Base-by-base conservation (phyloP, 2,888 invertebrate genomes). In the Phyllotreta cruciferae region DNA sequence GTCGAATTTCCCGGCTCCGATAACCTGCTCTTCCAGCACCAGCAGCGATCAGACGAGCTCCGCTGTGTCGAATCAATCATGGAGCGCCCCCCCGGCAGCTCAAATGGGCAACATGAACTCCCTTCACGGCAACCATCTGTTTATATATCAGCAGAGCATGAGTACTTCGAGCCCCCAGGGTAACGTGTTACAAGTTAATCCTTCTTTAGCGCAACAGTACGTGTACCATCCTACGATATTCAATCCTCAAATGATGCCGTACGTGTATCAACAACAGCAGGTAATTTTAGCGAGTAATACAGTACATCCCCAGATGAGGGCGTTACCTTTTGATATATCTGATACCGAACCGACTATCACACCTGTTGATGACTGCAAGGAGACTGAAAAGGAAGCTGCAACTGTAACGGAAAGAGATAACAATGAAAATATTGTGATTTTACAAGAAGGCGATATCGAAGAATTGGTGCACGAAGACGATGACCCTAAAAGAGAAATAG, bases 141-240 rank as follows among this genome's bases (percentile, higher is more conserved):
- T 85, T 70, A 85, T 85, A 70, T 85, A 85, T 73, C 85, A 85
- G 68, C 85, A 85, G 67, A 84, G 85, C 71, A 83, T 85, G 77
- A 84, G 84, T 69, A 85, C 79, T 6, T 73, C 80, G 36, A 74
- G 74, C 5, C 73, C 77, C 11, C 80, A 77, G 63, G 71, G 75
- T 9, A 76, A 74, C 57, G 75, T 78, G 24, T 55, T 77, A 54
- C 75, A 83, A 74, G 82, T 83, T 53, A 83, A 83, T 65, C 82
- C 83, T 71, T 79, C 83, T 71, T 79, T 84, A 75, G 79, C 83
- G 64, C 84, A 83, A n/a, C 85, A 84, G 67, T 84, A 84, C 68
- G 82, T 85, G 1, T 82, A 85, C 50, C 76, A 81, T 5, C 75
- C 81, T 7, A 74, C 80, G 4, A 82, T 82, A 56, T 80, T 82